Conservation (phyloP, 2,113 vertebrate genomes). For the Salvelinus fontinalis region DNA sequence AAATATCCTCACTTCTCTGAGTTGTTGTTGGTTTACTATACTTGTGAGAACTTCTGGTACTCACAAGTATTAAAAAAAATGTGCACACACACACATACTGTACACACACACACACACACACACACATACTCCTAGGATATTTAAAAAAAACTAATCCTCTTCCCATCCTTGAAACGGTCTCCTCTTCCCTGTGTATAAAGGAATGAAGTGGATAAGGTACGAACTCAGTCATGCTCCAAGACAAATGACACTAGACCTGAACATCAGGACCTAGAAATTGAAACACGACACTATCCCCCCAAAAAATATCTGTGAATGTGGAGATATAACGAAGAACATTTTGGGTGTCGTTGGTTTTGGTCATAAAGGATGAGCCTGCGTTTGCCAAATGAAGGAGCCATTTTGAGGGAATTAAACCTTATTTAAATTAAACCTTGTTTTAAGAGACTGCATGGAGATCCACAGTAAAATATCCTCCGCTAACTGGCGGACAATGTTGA, state of each 20-base stretch:
- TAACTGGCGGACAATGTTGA: conserved; percentile 55
- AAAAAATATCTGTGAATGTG: not conserved
- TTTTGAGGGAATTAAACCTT: conserved; percentile 22
- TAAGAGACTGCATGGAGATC: conserved; percentile 40
- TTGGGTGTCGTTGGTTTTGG: not conserved
- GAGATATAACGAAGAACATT: not conserved
- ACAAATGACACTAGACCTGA: not conserved
- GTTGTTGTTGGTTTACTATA: too few relatives aligned
- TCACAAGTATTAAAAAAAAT: too few relatives aligned
- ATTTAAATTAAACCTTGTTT: too few relatives aligned
- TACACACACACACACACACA: too few relatives aligned
- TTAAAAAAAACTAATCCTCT: not conserved
- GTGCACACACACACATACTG: too few relatives aligned
- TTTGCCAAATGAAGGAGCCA: not conserved
- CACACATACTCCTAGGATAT: not conserved
- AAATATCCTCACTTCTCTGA: too few relatives aligned
- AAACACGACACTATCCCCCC: not conserved
- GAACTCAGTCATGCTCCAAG: not conserved
- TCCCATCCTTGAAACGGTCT: not conserved
- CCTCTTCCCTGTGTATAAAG: too few relatives aligned
- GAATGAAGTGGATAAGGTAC: not conserved
- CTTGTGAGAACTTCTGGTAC: too few relatives aligned
- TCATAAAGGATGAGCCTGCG: not conserved
- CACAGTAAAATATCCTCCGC: conserved; percentile 48
- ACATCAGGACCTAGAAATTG: not conserved